Percentiles rank a stretch among this genome's conserved stretches.
phyloP scores from a whole-genome alignment of 2,113 vertebrate species.

The Columba livia region DNA sequence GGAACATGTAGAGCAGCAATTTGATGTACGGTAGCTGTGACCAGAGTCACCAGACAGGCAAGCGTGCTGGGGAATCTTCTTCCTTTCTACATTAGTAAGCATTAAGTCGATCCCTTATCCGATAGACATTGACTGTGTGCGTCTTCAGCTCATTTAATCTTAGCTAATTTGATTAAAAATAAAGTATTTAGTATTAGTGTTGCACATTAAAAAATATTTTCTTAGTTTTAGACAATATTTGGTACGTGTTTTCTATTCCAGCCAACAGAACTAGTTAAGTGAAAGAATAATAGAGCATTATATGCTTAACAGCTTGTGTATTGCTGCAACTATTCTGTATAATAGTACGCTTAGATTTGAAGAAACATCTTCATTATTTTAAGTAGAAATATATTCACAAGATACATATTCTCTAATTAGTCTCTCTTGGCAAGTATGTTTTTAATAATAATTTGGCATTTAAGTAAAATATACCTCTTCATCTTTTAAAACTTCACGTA shows the following conservation, averaged over 20 bases:
- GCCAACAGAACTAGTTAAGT: neutral
- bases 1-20: neutral
- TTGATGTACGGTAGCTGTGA: neutral
- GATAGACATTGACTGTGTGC: neutral
- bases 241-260: neutral
- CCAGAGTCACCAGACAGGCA: neutral
- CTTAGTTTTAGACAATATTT: neutral
- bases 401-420: neutral
- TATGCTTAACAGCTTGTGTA: neutral
- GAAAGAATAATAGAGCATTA: neutral
- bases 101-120: neutral
- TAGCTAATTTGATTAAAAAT: constrained; percentile 27
- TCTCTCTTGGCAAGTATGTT: neutral
- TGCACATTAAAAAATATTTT: neutral
- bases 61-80: neutral
- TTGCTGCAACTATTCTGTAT: neutral
- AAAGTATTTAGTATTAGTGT: neutral
- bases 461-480: constrained; percentile 7
- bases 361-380: neutral
- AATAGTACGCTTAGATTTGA: neutral
- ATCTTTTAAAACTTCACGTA: neutral
- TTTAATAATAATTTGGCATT: constrained; percentile 37
- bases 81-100: neutral
- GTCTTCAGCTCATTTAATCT: neutral
- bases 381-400: neutral